Evolutionary conservation across 2,888 invertebrate species (phyloP), one percentile per base, ranked within the genome.

Genomic region (Theodoxus fluviatilis): DNA sequence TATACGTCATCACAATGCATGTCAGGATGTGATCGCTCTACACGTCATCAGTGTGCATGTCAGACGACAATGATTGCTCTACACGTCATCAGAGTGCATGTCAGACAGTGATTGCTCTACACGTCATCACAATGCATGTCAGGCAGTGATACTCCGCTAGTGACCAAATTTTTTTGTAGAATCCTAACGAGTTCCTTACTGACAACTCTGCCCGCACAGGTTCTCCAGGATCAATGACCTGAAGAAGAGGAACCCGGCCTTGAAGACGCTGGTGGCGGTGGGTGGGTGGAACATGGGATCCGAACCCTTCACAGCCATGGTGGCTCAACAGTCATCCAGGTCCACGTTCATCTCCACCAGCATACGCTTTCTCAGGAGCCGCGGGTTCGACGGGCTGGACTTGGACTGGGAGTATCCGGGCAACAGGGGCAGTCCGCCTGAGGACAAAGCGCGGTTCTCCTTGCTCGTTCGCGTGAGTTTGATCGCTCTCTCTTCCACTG

Each of bases 281-380:
- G 97, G 97, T n/a, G 97, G 97, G 0, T 97, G 96, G 96, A 95
- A 94, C 0, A 95, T 96, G 86, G 96, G 95, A 0, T 91, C 92
- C 0, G 92, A 91, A 35, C 90, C 81, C 6, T 85, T 84, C 73
- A 79, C 82, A 3, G 40, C 70, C 7, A 82, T 86, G 81, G 81
- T 82, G n/a, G 70, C 78, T 3, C 73, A 79, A 0, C 70, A 65
- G 12, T 74, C 74, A 6, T 77, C 74, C 70, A 71, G 82, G 6
- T 66, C 67, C 22, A 78, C 79, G 22, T 85, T 85, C 70, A 79
- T 81, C 18, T 70, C 64, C 7, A 76, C 75, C 1, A 64, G 78
- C 12, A 76, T 85, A 1, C 40, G 68, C 9, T 85, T 78, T 75
- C 71, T 83, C 59, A 73, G 81, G 37, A 71, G 78, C 38, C 68